Base-by-base conservation (phyloP, 2,888 invertebrate species). In the Drosophila atripex region DNA sequence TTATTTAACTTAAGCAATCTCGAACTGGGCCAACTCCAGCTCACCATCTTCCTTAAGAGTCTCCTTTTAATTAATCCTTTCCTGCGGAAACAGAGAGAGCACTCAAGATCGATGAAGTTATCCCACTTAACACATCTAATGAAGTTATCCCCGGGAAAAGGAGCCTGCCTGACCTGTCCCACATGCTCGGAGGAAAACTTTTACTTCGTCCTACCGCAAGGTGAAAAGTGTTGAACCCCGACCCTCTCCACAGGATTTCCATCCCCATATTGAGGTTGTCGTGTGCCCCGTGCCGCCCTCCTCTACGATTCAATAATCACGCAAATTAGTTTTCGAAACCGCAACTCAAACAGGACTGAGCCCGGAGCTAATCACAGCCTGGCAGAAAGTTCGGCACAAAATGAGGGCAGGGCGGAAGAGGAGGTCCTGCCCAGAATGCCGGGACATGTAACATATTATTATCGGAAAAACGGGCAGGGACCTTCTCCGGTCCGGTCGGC, bases 261-360 rank as follows among this genome's bases (percentile, higher is more conserved):
- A 21, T 23, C 3, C 53, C 9, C 43, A 28, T 50, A 35, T 49
- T 50, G 49, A 61, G 61, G 49, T 60, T 49, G 47, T 30, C 47
- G 12, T 16, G 30, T 16, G 12, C 16, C 1, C 14, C n/a, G 3
- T 2, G n/a, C 49, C 52, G 16, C 39, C 39, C 9, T n/a, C 32
- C 52, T 75, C 66, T 61, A 64, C 71, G 78, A 76, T 80, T 86
- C 86, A 82, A 82, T 82, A 82, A 86, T 82, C 78, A 86, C 87
- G 71, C 72, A 82, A 82, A 82, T 82, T 82, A 82, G 82, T 82
- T 82, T 86, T 85, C 75, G 71, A 80, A 82, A 78, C 87, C 82
- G 56, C 82, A 84, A 71, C 78, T 65, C 78, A 73, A 80, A 76
- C 69, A 66, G 54, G 65, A 43, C 57, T 45, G 43, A 58, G 35